Evolutionary conservation across 2,113 vertebrate species (phyloP).

Genomic region (Bothrops jararaca): DNA sequence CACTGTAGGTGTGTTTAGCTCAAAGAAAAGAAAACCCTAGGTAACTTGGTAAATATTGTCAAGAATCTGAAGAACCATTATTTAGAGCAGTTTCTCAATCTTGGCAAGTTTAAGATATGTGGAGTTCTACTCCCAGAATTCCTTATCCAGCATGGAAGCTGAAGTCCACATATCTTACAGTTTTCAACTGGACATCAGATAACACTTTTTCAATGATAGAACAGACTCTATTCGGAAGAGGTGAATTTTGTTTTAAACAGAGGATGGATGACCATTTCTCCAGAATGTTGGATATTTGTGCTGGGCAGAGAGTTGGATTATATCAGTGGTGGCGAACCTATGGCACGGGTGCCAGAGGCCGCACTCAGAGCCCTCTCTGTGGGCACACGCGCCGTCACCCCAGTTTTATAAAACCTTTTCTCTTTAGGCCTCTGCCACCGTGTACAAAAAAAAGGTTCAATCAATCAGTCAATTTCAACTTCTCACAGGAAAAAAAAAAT

Average conservation of each 20-base stretch:
- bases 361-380: too few relatives aligned
- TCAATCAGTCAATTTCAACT: too few relatives aligned
- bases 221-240: too few relatives aligned
- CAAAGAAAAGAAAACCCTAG: background rate
- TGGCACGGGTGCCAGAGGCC: too few relatives aligned
- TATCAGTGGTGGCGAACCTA: background rate
- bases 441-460: too few relatives aligned
- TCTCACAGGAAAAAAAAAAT: too few relatives aligned
- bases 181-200: too few relatives aligned
- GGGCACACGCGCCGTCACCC: too few relatives aligned
- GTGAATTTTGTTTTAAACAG: background rate
- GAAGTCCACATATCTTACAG: background rate
- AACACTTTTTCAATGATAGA: too few relatives aligned
- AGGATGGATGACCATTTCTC: background rate
- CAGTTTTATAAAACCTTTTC: too few relatives aligned
- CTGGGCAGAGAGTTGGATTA: background rate
- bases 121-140: background rate
- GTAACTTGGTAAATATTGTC: background rate
- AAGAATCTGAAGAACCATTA: background rate
- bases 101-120: background rate
- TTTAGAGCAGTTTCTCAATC: background rate
- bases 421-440: too few relatives aligned
- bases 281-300: background rate
- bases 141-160: background rate
- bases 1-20: background rate